phyloP scores from a whole-genome alignment of 2,888 invertebrate genomes.

The Pseudoips prasinana region DNA sequence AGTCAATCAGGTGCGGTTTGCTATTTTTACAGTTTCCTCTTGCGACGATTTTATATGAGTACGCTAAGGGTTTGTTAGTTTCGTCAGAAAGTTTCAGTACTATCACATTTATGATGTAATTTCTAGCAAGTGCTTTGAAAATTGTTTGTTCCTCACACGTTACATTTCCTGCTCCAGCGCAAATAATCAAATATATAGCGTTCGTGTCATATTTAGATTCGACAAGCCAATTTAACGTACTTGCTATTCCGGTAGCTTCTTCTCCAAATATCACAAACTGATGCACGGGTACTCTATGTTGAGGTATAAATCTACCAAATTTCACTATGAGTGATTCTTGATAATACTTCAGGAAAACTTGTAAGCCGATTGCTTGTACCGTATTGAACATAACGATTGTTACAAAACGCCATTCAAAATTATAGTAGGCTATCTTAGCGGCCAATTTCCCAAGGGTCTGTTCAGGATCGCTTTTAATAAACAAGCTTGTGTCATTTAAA shows the following conservation, averaged over 20 bases:
- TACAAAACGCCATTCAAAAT: slow-evolving; percentile 57
- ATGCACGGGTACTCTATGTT: slow-evolving; percentile 22
- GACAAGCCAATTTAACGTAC: slow-evolving; percentile 39
- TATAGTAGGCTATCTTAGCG: slow-evolving; percentile 52
- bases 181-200: slow-evolving; percentile 49
- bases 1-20: slow-evolving; percentile 35
- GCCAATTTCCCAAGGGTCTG: slow-evolving; percentile 43
- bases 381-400: slow-evolving; percentile 46
- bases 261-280: slow-evolving; percentile 53
- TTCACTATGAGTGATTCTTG: slow-evolving; percentile 41
- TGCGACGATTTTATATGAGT: slow-evolving; percentile 38
- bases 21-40: slow-evolving; percentile 42
- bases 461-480: slow-evolving; percentile 26
- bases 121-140: slow-evolving; percentile 36
- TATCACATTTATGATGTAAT: slow-evolving; percentile 43
- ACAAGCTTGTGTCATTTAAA: slow-evolving; percentile 19
- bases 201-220: slow-evolving; percentile 42
- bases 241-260: slow-evolving; percentile 38
- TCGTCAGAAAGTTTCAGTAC: slow-evolving; percentile 34
- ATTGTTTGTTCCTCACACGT: slow-evolving; percentile 44
- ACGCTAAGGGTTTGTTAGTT: slow-evolving; percentile 28
- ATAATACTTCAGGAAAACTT: slow-evolving; percentile 45
- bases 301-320: slow-evolving; percentile 36
- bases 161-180: slow-evolving; percentile 29
- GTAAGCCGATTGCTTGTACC: slow-evolving; percentile 33